Evolutionary conservation across 2,888 invertebrate species (phyloP), one percentile per base, ranked within the genome.

Genomic region (Oegoconia quadripuncta): DNA sequence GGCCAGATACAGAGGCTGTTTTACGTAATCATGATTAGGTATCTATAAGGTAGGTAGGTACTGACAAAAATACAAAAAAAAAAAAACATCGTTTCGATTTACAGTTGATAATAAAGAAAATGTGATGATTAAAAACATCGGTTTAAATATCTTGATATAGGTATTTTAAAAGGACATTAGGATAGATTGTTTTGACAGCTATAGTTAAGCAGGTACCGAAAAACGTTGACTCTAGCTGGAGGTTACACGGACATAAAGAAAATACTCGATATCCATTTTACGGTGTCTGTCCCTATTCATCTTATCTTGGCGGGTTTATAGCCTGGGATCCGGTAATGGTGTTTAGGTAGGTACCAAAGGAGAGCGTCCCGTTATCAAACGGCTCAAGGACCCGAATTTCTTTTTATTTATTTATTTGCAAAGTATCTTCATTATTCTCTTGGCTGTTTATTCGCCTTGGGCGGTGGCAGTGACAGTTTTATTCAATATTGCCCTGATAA

Each of bases 241-340:
- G 39, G 46, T 52, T 53, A 56, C 48, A 41, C 48, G 39, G 38
- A 38, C 55, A 59, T 63, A 64, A 66, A 62, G 64, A 62, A 63
- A 70, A 65, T 55, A 63, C 60, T 60, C 59, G 63, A 67, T 60
- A 67, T 62, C 59, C 59, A 62, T 62, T 71, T 74, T 72, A 29
- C 34, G 59, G 52, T 46, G 50, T 32, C 49, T 39, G 52, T 50
- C 59, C 56, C 70, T 65, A 74, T 78, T 66, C 70, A 64, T 77
- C 74, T 77, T 77, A 76, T 77, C 75, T 65, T 59, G 62, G 64
- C 58, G 59, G 72, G 63, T 77, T 77, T 77, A 75, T 64, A 63
- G 64, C 55, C 40, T 38, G 48, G 58, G 54, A 47, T 48, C 54
- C 62, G 52, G 69, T 74, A 74, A 77, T 74, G 74, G 72, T 73